Conservation (phyloP, 2,888 invertebrate genomes). For the Philereme transversata region DNA sequence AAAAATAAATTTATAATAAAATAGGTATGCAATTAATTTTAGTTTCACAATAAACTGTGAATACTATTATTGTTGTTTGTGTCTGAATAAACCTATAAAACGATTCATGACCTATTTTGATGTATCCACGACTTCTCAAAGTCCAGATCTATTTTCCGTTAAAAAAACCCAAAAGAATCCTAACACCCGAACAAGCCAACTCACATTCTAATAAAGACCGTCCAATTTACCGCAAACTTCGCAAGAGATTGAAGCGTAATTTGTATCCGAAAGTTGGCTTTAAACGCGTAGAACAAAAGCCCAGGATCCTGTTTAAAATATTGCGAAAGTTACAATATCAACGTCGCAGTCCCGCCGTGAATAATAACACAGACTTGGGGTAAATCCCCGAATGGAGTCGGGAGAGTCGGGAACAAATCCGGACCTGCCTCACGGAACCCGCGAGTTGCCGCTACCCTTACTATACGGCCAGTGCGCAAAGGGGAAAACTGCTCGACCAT, state of each 20-base stretch:
- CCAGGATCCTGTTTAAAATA: conserved; percentile 48
- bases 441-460: conserved; percentile 28
- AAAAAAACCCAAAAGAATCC: too few relatives aligned
- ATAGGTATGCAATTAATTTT: too few relatives aligned
- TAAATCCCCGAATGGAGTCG: conserved; percentile 40
- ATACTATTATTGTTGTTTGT: too few relatives aligned
- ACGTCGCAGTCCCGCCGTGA: conserved; percentile 42
- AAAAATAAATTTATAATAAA: too few relatives aligned
- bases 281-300: conserved; percentile 42
- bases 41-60: too few relatives aligned
- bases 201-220: conserved; percentile 28
- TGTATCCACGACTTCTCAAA: too few relatives aligned
- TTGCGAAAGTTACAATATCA: conserved; percentile 53
- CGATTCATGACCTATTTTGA: too few relatives aligned
- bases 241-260: conserved; percentile 44
- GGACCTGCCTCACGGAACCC: conserved; percentile 48
- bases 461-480: too few relatives aligned
- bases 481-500: too few relatives aligned
- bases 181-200: conserved; percentile 22
- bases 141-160: too few relatives aligned
- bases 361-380: conserved; percentile 42
- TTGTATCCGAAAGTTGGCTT: conserved; percentile 45
- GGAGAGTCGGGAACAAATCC: conserved; percentile 46
- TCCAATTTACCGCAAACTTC: conserved; percentile 32
- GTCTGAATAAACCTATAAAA: too few relatives aligned